Evolutionary conservation across 53 echinoderm and acorn worm genomes (phyloP), one percentile per base, ranked within the genome.

Genomic region (Hippasteria phrygiana): DNA sequence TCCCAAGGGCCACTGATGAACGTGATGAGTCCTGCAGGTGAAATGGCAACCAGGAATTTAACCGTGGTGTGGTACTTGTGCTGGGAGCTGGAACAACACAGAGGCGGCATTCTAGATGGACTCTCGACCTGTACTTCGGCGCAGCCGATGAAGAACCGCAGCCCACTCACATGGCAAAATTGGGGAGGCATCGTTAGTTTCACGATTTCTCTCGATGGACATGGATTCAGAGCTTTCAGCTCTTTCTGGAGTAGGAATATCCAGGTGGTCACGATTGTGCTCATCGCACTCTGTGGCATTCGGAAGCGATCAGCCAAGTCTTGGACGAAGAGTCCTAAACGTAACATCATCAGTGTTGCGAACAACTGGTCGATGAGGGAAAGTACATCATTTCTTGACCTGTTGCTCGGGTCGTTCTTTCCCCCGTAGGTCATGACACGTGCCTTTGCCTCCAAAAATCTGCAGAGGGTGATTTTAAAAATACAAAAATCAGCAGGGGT

Each of bases 1-100:
- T 62, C 67, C 76, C 64, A 87, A 34, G 78, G 59, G 24, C 77
- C 55, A n/a, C 87, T 87, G 65, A 87, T 14, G 38, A 75, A 91
- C 4, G 65, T 39, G 16, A 91, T 74, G 63, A 75, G 66, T 43
- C 87, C 91, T 14, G 50, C 78, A 35, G 91, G 87, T 2, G 87
- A 77, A 37, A 87, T 69, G 46, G 78, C 78, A 55, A 91, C 91
- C 22, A 87, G 54, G 31, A 87, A 91, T 46, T 87, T 87, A 4
- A 86, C 75, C 12, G 91, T 87, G 1, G 39, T 71, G 72, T 40
- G 39, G 6, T 71, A n/a, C 41, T 39, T 71, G 28, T 71, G 6
- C 1, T 39, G 37, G 10, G 39, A 18, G 41, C 17, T 38, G 4
- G 18, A 62, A 62, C 18, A 62, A 13, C 39, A 5, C 17, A 38